Percentiles rank a stretch among this genome's conserved stretches.
phyloP scores from a whole-genome alignment of 2,888 invertebrate genomes.

The Melinaea menophilus region DNA sequence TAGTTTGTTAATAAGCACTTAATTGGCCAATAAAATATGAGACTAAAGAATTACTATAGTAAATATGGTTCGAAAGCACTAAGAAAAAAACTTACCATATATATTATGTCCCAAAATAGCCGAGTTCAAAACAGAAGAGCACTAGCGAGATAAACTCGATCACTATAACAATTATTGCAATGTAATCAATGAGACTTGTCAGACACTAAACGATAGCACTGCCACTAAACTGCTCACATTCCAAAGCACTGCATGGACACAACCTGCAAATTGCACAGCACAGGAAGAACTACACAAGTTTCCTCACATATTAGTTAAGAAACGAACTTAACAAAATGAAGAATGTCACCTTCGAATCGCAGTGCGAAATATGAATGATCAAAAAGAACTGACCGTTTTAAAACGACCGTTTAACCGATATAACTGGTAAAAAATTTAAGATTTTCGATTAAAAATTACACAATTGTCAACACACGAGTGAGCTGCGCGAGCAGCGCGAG shows the following conservation, averaged over 20 bases:
- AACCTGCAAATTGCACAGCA: conserved; percentile 59
- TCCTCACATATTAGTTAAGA: conserved; percentile 68
- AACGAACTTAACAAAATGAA: conserved; percentile 63
- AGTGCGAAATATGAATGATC: conserved; percentile 66
- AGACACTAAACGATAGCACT: conserved; percentile 54
- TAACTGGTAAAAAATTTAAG: conserved; percentile 60
- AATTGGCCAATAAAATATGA: neutral
- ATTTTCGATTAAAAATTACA: conserved; percentile 30
- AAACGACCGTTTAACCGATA: conserved; percentile 67
- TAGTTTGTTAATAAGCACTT: neutral
- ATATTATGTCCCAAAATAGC: conserved; percentile 39
- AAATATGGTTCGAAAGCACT: neutral
- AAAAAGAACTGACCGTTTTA: conserved; percentile 56
- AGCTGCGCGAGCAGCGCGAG: conserved; percentile 72
- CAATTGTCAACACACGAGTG: conserved; percentile 57
- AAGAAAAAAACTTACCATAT: conserved; percentile 57
- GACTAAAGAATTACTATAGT: neutral
- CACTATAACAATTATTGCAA: conserved; percentile 57
- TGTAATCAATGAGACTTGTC: conserved; percentile 32
- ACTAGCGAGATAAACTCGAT: conserved; percentile 47
- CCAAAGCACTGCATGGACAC: conserved; percentile 69
- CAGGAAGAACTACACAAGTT: conserved; percentile 66
- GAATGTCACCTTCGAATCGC: conserved; percentile 67
- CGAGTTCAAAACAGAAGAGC: conserved; percentile 7
- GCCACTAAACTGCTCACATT: conserved; percentile 64